phyloP scores from a whole-genome alignment of 2,113 vertebrate species.

The Amphilophus citrinellus region DNA sequence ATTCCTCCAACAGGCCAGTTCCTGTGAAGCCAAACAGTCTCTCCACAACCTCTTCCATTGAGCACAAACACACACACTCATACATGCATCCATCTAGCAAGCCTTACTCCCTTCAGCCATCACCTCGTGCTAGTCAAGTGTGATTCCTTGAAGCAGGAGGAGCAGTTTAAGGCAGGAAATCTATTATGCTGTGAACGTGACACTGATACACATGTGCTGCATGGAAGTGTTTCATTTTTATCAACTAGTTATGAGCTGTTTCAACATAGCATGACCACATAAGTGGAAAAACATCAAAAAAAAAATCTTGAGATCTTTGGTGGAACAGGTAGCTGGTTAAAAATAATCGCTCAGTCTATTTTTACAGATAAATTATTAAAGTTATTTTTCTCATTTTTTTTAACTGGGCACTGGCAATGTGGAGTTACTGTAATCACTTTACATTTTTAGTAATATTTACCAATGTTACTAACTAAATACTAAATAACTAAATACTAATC shows the following conservation, averaged over 20 bases:
- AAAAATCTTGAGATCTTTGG: background rate
- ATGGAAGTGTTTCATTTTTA: conserved; percentile 26
- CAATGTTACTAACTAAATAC: background rate
- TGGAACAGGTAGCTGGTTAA: background rate
- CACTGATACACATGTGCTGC: conserved; percentile 6
- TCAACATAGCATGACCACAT: conserved; percentile 1
- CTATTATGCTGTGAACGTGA: conserved; percentile 26
- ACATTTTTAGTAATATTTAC: no score
- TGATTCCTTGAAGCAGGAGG: conserved; percentile 37
- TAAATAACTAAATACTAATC: no score
- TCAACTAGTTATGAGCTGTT: conserved; percentile 12
- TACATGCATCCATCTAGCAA: conserved; percentile 31
- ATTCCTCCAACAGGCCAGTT: conserved; percentile 59
- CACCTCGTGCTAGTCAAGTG: conserved; percentile 5
- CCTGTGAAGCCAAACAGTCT: conserved; percentile 41
- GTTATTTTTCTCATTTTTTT: background rate
- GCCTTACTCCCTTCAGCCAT: conserved; percentile 14
- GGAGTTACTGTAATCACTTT: background rate
- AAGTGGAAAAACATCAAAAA: background rate
- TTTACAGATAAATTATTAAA: background rate
- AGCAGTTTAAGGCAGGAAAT: conserved; percentile 3
- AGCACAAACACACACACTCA: conserved; percentile 19
- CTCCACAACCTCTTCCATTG: background rate
- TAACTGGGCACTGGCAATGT: background rate
- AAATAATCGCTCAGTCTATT: background rate